Evolutionary conservation across 2,113 vertebrate genomes (phyloP), one percentile per base, ranked within the genome.

Genomic region (Brachypteracias leptosomus): DNA sequence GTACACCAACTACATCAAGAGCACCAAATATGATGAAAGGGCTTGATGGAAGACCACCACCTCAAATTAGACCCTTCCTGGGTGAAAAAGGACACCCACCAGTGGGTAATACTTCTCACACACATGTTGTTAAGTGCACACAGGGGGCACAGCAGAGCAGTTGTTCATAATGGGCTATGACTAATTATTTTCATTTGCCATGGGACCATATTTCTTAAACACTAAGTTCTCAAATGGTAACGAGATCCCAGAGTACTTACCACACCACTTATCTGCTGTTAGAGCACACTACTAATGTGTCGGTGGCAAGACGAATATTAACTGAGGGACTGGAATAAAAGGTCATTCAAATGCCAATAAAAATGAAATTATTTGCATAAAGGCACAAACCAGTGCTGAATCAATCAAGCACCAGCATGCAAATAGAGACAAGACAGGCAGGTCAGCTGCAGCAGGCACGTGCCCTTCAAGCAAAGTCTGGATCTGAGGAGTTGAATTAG

Each of bases 201-300:
- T 91, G 87, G 35, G 76, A 70, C 47, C 15, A 20, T 88, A 61
- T 67, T 82, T 93, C 54, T 89, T 58, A 47, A 91, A 72, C 12
- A 65, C 68, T 36, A 86, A 67, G 51, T 73, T 95, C 6, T 16
- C 2, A 3, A 92, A 91, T 25, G 36, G 73, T 76, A 95, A 93
- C 0, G 0, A 94, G 82, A 76, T 83, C 52, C 46, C 2, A 40
- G 54, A 46, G 93, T 82, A 59, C 88, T 95, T 82, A 79, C 58
- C 65, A 88, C 73, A 87, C 42, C 55, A 61, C 74, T 90, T 87
- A 85, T n/a, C 80, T 75, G 46, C 72, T 95, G 82, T 93, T 90
- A 95, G 90, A 93, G 38, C 38, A 66, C 10, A 8, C 22, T 71
- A 8, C 62, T 89, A 76, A 94, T n/a, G 51, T 54, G 66, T 86